phyloP scores from a whole-genome alignment of 2,113 vertebrate species.

The Gobius niger region DNA sequence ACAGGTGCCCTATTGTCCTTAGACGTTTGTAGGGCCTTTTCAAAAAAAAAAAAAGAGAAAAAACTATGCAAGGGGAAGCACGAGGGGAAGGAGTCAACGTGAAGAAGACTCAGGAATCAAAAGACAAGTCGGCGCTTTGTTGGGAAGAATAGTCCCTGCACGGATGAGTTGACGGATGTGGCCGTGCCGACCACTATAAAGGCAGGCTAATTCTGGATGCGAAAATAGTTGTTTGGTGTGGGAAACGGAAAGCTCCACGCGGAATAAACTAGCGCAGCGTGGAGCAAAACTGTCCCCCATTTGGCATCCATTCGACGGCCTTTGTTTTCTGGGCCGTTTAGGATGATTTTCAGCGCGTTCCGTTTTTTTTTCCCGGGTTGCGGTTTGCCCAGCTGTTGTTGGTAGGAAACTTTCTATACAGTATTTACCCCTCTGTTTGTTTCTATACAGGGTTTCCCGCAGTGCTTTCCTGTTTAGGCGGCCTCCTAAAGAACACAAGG shows the following conservation, averaged over 20 bases:
- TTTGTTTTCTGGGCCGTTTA: conserved; percentile 20
- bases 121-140: conserved; percentile 59
- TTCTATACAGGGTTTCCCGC: no score
- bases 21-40: conserved; percentile 64
- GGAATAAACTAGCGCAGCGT: not conserved
- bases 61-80: conserved; percentile 51
- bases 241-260: conserved; percentile 16
- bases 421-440: no score
- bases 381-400: conserved; percentile 4
- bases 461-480: no score
- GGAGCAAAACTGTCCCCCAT: not conserved
- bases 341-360: conserved; percentile 25
- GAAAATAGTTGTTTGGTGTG: conserved; percentile 12
- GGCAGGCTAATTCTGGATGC: conserved; percentile 10
- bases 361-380: conserved; percentile 15
- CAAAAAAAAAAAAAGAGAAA: conserved; percentile 68
- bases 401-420: not conserved
- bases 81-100: conserved; percentile 37
- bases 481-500: no score
- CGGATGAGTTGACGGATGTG: conserved; percentile 34
- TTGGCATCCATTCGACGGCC: not conserved
- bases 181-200: conserved; percentile 22
- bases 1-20: conserved; percentile 77
- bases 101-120: conserved; percentile 56
- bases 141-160: conserved; percentile 21